Percentiles rank a stretch among this genome's conserved stretches.
These are phyloP conservation scores for Cyphomyrmex costatus DNA, from an alignment of 1,140 invertebrate genomes.

Conservation along the genomic window DNA sequence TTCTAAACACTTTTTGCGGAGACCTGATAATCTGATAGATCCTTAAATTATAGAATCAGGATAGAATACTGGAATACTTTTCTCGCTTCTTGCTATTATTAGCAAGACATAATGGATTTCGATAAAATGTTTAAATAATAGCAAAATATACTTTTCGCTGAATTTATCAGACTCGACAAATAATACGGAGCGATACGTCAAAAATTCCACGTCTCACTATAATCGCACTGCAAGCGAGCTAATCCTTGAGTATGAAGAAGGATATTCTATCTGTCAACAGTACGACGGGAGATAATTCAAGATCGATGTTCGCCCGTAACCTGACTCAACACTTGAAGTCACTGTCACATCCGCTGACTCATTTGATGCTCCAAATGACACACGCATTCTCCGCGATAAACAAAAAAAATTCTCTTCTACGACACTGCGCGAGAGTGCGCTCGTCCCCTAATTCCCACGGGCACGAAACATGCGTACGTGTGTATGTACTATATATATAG, in stretches of 20 bases:
- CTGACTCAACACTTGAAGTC: constrained; percentile 49
- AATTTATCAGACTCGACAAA: not conserved
- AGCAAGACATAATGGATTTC: not conserved
- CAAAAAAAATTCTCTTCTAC: constrained; percentile 48
- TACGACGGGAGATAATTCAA: not conserved
- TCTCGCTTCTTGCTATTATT: not conserved
- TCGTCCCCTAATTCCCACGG: constrained; percentile 55
- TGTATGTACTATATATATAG: not conserved
- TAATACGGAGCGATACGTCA: not conserved
- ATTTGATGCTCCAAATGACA: constrained; percentile 41
- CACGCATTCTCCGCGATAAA: constrained; percentile 43
- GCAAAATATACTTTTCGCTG: not conserved
- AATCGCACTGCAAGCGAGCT: not conserved
- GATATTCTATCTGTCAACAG: not conserved
- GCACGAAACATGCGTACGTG: not conserved
- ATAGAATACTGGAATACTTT: not conserved
- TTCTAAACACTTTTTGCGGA: no score
- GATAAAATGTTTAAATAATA: not conserved
- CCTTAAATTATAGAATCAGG: no score
- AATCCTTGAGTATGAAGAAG: not conserved
- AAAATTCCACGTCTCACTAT: not conserved
- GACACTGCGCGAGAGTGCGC: constrained; percentile 41
- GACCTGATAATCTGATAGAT: no score
- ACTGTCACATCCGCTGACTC: constrained; percentile 63
- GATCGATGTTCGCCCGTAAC: constrained; percentile 32